A percentile compares a stretch with the other conserved stretches of the same genome.
Conservation (phyloP, 2,888 invertebrate genomes). For the Lasioglossum figueresi region DNA sequence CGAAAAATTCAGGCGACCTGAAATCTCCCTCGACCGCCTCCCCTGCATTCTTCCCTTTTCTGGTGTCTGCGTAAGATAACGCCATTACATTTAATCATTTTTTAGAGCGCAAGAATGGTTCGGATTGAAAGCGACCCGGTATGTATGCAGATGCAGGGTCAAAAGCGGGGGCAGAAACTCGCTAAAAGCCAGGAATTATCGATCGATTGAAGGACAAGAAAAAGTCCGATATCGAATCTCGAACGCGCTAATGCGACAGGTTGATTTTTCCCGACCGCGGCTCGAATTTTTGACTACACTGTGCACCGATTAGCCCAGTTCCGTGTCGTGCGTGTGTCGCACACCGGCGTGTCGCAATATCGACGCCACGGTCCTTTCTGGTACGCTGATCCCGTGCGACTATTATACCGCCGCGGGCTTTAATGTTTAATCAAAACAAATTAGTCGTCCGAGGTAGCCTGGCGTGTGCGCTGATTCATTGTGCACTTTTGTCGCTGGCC, state of each 20-base stretch:
- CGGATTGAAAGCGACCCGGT: neutral
- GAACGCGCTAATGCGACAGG: conserved; percentile 11
- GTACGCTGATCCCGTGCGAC: conserved; percentile 7
- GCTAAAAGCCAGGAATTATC: neutral
- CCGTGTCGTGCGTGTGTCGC: conserved; percentile 31
- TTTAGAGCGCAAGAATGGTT: neutral
- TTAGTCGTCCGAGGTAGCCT: conserved; percentile 22
- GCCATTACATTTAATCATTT: neutral
- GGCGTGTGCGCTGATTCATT: conserved; percentile 29
- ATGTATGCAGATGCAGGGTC: neutral
- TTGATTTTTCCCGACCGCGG: neutral
- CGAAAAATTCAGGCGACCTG: neutral
- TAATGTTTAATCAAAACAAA: conserved; percentile 47
- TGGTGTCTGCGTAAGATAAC: neutral
- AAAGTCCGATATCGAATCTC: neutral
- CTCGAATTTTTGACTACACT: neutral
- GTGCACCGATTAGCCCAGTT: conserved; percentile 45
- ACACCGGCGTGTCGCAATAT: conserved; percentile 11
- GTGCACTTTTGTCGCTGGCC: conserved; percentile 24
- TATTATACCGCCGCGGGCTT: conserved; percentile 14
- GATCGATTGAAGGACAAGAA: neutral
- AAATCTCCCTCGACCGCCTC: too few species aligned
- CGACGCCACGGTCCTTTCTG: conserved; percentile 5
- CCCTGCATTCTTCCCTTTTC: neutral
- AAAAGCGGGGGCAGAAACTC: neutral